Percentiles rank a stretch among this genome's conserved stretches.
phyloP scores from a whole-genome alignment of 2,113 vertebrate species.

The Oreochromis niloticus region DNA sequence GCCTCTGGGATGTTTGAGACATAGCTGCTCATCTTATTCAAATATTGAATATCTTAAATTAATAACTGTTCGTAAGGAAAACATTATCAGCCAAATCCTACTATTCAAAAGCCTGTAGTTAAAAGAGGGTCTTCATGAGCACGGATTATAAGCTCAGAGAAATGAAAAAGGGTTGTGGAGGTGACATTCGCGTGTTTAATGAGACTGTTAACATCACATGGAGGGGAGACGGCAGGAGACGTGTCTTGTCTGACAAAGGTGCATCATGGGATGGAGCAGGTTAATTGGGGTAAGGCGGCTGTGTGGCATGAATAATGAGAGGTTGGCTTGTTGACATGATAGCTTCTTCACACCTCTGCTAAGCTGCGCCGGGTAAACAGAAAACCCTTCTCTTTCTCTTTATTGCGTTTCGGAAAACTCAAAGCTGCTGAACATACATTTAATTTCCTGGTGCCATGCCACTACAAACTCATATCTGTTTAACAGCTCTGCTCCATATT shows the following conservation, averaged over 20 bases:
- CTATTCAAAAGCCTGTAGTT: neutral
- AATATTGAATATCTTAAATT: neutral
- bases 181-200: constrained; percentile 33
- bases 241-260: constrained; percentile 49
- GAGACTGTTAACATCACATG: neutral
- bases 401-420: neutral
- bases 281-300: constrained; percentile 62
- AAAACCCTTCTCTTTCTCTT: neutral
- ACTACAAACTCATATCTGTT: neutral
- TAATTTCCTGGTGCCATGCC: neutral
- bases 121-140: neutral
- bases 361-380: constrained; percentile 34
- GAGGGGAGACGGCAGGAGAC: constrained; percentile 8
- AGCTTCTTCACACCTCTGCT: constrained; percentile 46
- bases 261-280: constrained; percentile 49
- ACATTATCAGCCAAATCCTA: constrained; percentile 15
- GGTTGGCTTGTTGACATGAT: constrained; percentile 62
- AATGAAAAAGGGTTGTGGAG: constrained; percentile 21
- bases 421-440: neutral
- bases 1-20: neutral
- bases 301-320: constrained; percentile 60
- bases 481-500: constrained; percentile 1
- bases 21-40: neutral
- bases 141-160: constrained; percentile 7
- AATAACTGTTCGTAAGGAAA: neutral